Evolutionary conservation across 2,113 vertebrate species (phyloP).

Genomic region (Haemorhous mexicanus): DNA sequence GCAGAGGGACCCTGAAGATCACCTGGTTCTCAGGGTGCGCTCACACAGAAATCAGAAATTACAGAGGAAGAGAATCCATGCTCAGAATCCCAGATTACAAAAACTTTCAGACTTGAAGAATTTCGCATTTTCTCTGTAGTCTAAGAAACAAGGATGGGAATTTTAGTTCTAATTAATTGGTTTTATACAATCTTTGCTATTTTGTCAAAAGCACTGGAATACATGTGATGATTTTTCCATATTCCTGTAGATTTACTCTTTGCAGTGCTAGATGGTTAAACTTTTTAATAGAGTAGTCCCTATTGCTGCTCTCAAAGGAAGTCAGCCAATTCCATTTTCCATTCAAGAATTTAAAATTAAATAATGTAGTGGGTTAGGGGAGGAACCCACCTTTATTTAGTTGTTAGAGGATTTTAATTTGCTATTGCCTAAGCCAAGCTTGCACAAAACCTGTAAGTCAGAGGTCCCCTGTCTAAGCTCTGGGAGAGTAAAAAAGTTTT

Average conservation of each 20-base stretch:
- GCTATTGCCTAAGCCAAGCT: neutral
- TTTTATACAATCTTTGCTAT: neutral
- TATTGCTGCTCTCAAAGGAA: neutral
- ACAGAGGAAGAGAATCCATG: rapidly evolving
- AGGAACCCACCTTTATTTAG: neutral
- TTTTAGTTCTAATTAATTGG: neutral
- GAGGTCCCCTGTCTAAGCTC: neutral
- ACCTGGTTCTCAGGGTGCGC: neutral
- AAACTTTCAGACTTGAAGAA: neutral
- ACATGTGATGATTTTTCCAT: neutral
- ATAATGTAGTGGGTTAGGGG: neutral
- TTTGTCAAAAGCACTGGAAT: neutral
- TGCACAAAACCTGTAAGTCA: neutral
- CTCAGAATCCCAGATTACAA: neutral
- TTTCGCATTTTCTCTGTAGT: neutral
- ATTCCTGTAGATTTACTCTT: neutral
- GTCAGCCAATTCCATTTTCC: neutral
- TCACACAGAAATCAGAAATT: neutral
- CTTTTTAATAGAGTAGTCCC: neutral
- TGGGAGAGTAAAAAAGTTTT: neutral
- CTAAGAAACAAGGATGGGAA: neutral
- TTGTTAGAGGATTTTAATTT: neutral
- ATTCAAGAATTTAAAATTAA: neutral
- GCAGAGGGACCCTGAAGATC: rapidly evolving
- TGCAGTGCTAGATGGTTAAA: neutral